Conservation (phyloP, 1,140 invertebrate genomes). For the Matsumurasca onukii region DNA sequence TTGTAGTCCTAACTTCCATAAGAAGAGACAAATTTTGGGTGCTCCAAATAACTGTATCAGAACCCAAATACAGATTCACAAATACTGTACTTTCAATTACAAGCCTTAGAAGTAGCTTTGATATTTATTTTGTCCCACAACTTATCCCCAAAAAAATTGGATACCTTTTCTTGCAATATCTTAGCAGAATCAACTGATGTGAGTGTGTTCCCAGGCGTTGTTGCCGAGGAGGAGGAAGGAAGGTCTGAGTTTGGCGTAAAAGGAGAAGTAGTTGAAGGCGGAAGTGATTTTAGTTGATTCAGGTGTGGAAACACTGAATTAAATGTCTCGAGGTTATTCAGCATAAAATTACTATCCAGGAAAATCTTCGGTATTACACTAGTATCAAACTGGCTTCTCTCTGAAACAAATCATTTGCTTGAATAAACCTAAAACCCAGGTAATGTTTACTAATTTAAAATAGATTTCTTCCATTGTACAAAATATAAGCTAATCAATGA, state of each 20-base stretch:
- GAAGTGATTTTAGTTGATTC: neutral
- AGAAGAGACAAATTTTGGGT: no score
- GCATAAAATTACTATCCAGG: slow-evolving; percentile 75
- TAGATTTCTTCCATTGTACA: no score
- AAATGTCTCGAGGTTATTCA: slow-evolving; percentile 82
- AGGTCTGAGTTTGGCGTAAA: neutral
- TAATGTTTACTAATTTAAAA: no score
- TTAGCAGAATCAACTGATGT: slow-evolving; percentile 35
- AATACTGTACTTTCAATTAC: no score
- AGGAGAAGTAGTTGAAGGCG: neutral
- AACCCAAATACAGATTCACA: no score
- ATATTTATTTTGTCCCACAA: no score
- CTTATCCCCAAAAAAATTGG: no score
- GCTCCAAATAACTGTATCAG: no score
- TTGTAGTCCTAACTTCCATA: no score
- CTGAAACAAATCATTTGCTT: slow-evolving; percentile 30
- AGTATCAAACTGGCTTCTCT: slow-evolving; percentile 53
- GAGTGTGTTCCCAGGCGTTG: neutral
- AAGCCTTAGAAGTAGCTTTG: no score
- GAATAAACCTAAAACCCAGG: no score
- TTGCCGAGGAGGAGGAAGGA: neutral
- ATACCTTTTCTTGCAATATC: slow-evolving; percentile 38
- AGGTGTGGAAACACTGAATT: slow-evolving; percentile 65
- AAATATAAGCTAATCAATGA: no score
- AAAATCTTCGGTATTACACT: slow-evolving; percentile 84